phyloP scores from a whole-genome alignment of 2,888 invertebrate genomes.

The Tetanocera ferruginea region DNA sequence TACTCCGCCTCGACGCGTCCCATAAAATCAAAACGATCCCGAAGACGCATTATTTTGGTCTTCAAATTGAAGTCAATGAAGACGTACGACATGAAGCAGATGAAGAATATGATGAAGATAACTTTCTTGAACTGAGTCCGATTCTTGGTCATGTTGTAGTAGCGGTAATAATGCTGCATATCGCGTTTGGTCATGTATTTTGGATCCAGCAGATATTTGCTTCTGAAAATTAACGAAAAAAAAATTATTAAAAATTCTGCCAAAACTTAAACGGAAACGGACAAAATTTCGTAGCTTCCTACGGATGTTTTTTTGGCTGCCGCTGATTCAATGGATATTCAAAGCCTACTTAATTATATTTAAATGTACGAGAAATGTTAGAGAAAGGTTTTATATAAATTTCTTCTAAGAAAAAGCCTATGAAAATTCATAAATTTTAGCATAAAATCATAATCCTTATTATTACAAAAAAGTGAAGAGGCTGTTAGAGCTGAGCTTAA shows the following conservation, averaged over 20 bases:
- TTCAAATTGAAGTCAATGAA: conserved; percentile 67
- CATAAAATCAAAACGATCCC: conserved; percentile 65
- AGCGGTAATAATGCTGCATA: conserved; percentile 64
- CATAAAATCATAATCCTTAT: too few species aligned
- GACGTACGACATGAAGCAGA: conserved; percentile 66
- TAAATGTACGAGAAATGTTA: too few species aligned
- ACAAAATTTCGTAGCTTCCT: too few species aligned
- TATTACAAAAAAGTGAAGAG: too few species aligned
- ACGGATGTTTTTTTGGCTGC: too few species aligned
- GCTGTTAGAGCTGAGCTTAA: too few species aligned
- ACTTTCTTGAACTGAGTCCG: conserved; percentile 64
- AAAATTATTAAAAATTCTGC: background rate
- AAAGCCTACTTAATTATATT: too few species aligned
- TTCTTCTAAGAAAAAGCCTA: too few species aligned
- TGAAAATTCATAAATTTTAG: too few species aligned
- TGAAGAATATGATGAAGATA: conserved; percentile 60
- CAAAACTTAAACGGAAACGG: too few species aligned
- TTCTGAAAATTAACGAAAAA: conserved; percentile 50
- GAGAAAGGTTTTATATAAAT: too few species aligned
- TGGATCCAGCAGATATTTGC: conserved; percentile 65
- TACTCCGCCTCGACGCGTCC: conserved; percentile 63
- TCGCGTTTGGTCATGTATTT: conserved; percentile 67
- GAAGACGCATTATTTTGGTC: conserved; percentile 61
- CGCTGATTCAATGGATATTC: too few species aligned
- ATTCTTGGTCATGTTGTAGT: conserved; percentile 61